phyloP scores from a whole-genome alignment of 2,113 vertebrate genomes.

The Gorsachius goisagi region DNA sequence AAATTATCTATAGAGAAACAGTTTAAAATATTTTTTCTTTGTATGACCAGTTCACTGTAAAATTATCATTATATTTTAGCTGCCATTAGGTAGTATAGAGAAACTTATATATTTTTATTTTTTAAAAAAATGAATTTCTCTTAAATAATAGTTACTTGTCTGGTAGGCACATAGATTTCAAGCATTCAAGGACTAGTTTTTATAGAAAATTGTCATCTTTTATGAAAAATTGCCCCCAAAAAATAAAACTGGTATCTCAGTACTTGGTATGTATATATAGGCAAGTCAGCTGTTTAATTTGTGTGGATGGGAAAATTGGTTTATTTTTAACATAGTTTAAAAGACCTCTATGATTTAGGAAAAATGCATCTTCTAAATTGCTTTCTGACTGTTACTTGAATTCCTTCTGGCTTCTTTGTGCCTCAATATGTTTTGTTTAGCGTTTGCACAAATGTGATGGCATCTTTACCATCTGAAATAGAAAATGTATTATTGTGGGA shows the following conservation, averaged over 20 bases:
- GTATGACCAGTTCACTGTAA: slow-evolving; percentile 76
- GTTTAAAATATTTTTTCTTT: slow-evolving; percentile 70
- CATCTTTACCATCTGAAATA: not conserved
- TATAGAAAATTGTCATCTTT: slow-evolving; percentile 40
- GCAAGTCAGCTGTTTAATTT: slow-evolving; percentile 57
- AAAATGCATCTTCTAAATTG: not conserved
- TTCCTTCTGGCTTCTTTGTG: slow-evolving; percentile 40
- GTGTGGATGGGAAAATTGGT: not conserved
- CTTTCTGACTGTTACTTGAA: slow-evolving; percentile 10
- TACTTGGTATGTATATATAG: slow-evolving; percentile 10
- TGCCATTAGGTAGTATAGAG: slow-evolving; percentile 63
- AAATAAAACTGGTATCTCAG: slow-evolving; percentile 39
- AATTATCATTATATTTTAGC: slow-evolving; percentile 70
- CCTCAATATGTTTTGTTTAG: not conserved
- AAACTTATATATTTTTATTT: slow-evolving; percentile 70
- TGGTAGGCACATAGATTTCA: slow-evolving; percentile 15
- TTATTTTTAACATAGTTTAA: slow-evolving; percentile 14
- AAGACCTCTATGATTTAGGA: not conserved
- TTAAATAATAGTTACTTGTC: slow-evolving; percentile 32
- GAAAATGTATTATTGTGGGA: not conserved
- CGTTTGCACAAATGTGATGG: slow-evolving; percentile 2
- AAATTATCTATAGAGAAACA: slow-evolving; percentile 63
- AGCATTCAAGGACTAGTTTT: slow-evolving; percentile 43
- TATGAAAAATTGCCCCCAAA: slow-evolving; percentile 5
- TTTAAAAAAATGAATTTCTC: slow-evolving; percentile 30